phyloP scores from a whole-genome alignment of 2,888 invertebrate species.

The Drosophila sordidula region DNA sequence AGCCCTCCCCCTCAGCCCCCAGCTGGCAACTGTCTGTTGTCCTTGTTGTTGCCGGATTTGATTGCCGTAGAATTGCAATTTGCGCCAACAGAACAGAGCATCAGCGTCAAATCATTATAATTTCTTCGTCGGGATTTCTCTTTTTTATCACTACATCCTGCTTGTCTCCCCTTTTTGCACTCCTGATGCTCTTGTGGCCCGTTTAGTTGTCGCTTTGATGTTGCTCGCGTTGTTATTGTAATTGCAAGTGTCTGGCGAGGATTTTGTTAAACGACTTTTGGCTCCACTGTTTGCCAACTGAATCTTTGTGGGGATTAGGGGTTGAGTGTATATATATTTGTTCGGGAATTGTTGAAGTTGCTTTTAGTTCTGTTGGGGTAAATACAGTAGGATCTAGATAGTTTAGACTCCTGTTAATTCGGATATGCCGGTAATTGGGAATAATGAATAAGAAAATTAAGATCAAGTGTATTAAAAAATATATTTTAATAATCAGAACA shows the following conservation, averaged over 20 bases:
- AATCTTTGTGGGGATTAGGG: constrained; percentile 15
- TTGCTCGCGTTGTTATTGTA: constrained; percentile 23
- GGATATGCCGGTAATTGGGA: no score
- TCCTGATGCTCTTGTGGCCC: background rate
- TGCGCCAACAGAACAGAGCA: constrained; percentile 78
- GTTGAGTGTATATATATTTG: background rate
- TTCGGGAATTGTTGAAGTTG: background rate
- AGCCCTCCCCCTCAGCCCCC: constrained; percentile 48
- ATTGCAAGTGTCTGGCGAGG: constrained; percentile 45
- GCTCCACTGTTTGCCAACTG: constrained; percentile 26
- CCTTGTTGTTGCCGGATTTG: constrained; percentile 67
- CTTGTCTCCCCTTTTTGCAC: constrained; percentile 5
- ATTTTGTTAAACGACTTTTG: constrained; percentile 42
- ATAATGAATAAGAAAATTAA: no score
- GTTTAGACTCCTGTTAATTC: no score
- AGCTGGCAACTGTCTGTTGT: constrained; percentile 51
- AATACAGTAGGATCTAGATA: no score
- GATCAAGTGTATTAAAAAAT: no score
- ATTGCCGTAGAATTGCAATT: constrained; percentile 80
- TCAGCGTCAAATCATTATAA: constrained; percentile 81
- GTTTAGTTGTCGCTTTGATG: constrained; percentile 41
- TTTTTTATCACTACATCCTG: constrained; percentile 6
- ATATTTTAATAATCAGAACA: no score
- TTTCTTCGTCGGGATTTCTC: constrained; percentile 68
- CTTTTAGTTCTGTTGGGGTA: background rate